These are phyloP conservation scores for Chrysolophus pictus DNA, from an alignment of 2,797 vertebrate genomes.

Conservation along the genomic window DNA sequence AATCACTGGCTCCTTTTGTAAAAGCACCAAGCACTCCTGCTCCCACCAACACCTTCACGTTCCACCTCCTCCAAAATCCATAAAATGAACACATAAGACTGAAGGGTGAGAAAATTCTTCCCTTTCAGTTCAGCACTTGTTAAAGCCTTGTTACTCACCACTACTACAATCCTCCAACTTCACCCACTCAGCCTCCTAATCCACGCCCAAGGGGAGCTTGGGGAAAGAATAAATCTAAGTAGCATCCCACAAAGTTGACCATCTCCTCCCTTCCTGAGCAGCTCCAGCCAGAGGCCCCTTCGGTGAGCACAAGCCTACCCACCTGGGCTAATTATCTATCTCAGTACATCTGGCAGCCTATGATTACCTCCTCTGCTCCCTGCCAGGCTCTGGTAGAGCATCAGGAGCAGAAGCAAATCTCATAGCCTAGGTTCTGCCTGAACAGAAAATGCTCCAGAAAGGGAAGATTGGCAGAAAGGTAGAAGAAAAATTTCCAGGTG, in stretches of 20 bases:
- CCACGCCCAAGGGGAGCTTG: accelerated
- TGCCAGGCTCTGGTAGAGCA: not conserved
- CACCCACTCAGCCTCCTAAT: not conserved
- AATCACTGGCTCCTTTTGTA: not conserved
- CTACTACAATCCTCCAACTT: not conserved
- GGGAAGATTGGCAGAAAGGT: not conserved
- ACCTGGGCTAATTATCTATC: not conserved
- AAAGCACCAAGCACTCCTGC: not conserved
- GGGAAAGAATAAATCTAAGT: not conserved
- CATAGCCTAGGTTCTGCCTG: not conserved
- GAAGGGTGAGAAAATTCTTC: not conserved
- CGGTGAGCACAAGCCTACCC: not conserved
- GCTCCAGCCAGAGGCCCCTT: not conserved
- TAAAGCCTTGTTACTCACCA: not conserved
- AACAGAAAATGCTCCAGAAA: not conserved
- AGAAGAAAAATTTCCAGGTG: not conserved
- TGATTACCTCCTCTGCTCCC: not conserved
- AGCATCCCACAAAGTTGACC: not conserved
- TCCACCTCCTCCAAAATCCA: not conserved
- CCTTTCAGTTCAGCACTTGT: not conserved
- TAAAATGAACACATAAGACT: not conserved
- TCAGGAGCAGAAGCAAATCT: not conserved
- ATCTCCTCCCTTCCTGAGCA: not conserved
- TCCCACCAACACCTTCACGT: not conserved
- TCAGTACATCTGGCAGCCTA: not conserved